These are phyloP conservation scores for Acleris emargana DNA, from an alignment of 2,888 invertebrate genomes.

Conservation along the genomic window DNA sequence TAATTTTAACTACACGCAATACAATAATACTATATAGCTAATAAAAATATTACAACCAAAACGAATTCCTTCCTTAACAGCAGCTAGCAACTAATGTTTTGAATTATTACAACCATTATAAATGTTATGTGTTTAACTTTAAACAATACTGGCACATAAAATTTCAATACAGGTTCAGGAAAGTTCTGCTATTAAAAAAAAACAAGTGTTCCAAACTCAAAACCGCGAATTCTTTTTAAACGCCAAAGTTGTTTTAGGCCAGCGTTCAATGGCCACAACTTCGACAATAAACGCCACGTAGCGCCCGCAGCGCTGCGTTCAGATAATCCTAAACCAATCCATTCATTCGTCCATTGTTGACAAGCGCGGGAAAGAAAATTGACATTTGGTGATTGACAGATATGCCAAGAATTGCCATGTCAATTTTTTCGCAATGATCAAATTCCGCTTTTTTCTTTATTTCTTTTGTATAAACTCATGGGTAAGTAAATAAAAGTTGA, in stretches of 20 bases:
- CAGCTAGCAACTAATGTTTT: neutral
- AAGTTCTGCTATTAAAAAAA: neutral
- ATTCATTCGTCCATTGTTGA: slow-evolving; percentile 51
- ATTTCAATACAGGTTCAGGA: no score
- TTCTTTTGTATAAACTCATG: no score
- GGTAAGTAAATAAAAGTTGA: neutral
- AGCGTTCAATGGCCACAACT: slow-evolving; percentile 2
- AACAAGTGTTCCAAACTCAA: slow-evolving; percentile 12
- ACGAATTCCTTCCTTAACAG: neutral
- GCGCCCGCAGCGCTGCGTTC: slow-evolving; percentile 49
- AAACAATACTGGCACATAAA: no score
- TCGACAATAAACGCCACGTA: slow-evolving; percentile 13
- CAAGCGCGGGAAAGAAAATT: slow-evolving; percentile 49
- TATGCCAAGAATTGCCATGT: slow-evolving; percentile 10
- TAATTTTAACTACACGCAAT: no score
- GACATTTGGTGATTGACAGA: slow-evolving; percentile 40
- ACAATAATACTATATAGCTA: no score
- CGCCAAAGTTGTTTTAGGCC: slow-evolving; percentile 17
- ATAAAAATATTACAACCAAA: no score
- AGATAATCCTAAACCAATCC: slow-evolving; percentile 47
- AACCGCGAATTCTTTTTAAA: slow-evolving; percentile 2
- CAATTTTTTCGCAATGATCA: neutral
- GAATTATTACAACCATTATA: no score
- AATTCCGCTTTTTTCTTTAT: no score
- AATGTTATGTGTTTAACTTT: no score